phyloP scores from a whole-genome alignment of 2,113 vertebrate genomes.

The Rhabdornis inornatus region DNA sequence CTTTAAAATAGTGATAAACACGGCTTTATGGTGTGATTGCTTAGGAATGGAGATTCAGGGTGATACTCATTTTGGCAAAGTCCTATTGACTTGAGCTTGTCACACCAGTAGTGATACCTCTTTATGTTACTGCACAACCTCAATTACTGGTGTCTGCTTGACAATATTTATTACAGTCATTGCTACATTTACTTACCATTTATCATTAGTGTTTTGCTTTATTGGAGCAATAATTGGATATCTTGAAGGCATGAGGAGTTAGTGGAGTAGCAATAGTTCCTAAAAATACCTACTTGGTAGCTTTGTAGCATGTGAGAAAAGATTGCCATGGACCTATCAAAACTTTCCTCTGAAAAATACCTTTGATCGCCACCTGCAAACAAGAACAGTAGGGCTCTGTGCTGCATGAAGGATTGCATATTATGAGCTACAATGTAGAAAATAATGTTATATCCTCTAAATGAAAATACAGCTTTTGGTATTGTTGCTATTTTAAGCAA shows the following conservation, averaged over 20 bases:
- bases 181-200: conserved; percentile 6
- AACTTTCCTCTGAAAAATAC: background rate
- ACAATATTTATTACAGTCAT: background rate
- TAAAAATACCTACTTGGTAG: background rate
- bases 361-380: background rate
- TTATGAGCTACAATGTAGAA: background rate
- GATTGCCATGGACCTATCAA: background rate
- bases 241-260: background rate
- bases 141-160: background rate
- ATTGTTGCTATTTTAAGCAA: background rate
- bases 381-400: background rate
- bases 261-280: background rate
- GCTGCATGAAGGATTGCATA: background rate
- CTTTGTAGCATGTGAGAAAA: background rate
- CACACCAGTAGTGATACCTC: background rate
- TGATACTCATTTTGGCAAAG: background rate
- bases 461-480: background rate
- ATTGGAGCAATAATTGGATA: background rate
- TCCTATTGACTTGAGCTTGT: background rate
- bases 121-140: background rate
- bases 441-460: background rate
- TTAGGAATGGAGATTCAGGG: background rate
- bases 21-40: background rate
- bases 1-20: background rate
- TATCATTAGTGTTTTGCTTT: background rate